Conservation (phyloP, 2,113 vertebrate genomes). For the Acrocephalus arundinaceus region DNA sequence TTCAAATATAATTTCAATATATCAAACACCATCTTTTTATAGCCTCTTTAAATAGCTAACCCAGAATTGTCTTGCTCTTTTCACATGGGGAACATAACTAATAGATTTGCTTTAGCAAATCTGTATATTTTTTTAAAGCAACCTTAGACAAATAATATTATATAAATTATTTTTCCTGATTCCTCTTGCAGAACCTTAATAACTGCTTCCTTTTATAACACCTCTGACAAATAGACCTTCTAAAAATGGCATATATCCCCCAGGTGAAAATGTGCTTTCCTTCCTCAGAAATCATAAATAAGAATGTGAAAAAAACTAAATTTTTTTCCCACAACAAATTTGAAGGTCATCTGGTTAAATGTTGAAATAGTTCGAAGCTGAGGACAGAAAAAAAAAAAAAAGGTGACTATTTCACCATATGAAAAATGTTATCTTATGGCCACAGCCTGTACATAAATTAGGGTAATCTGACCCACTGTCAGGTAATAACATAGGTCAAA, state of each 20-base stretch:
- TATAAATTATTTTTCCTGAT: constrained; percentile 1
- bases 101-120: background rate
- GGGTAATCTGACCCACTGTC: background rate
- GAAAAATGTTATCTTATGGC: background rate
- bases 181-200: background rate
- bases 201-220: constrained; percentile 25
- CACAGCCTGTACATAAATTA: background rate
- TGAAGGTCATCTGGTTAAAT: background rate
- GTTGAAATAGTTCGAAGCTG: background rate
- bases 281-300: constrained; percentile 22
- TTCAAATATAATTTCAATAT: constrained; percentile 44
- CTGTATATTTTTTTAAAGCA: background rate
- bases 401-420: background rate
- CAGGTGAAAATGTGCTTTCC: constrained; percentile 10
- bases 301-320: background rate
- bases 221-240: constrained; percentile 21
- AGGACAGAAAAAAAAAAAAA: background rate
- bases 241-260: constrained; percentile 26
- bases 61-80: background rate
- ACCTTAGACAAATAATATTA: constrained; percentile 6
- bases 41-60: constrained; percentile 13
- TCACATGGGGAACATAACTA: background rate
- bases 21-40: constrained; percentile 13
- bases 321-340: background rate
- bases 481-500: background rate